These are phyloP conservation scores for Actinostola sp. DNA, from an alignment of 92 coral and sea anemone species.

Conservation along the genomic window DNA sequence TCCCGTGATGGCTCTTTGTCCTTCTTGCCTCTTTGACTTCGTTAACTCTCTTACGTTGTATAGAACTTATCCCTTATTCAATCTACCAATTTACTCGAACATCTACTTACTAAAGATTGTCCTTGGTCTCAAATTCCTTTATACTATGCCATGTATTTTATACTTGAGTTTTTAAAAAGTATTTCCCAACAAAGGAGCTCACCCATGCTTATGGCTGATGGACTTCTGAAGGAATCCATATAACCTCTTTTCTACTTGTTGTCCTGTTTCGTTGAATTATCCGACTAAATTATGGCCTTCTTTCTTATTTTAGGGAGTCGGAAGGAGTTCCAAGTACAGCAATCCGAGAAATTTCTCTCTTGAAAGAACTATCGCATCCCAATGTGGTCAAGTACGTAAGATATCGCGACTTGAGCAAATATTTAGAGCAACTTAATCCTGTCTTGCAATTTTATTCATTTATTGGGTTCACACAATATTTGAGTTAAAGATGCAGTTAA, in stretches of 20 bases:
- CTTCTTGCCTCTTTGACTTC: constrained; percentile 5
- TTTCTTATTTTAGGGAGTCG: constrained; percentile 74
- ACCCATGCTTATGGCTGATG: constrained; percentile 1
- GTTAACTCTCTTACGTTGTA: background rate
- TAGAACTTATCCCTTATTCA: no score
- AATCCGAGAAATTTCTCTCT: constrained; percentile 94
- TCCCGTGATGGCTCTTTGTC: constrained; percentile 20
- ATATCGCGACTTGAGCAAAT: constrained; percentile 6
- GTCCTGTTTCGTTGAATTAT: background rate
- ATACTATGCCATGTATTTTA: no score
- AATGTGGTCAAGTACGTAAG: constrained; percentile 88
- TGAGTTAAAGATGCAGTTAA: no score
- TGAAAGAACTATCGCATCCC: constrained; percentile 95
- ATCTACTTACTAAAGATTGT: no score
- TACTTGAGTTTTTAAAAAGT: background rate
- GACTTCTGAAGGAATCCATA: background rate
- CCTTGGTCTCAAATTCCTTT: no score
- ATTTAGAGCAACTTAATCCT: constrained; percentile 16
- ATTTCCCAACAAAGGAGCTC: background rate
- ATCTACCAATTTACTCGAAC: no score
- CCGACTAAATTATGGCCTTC: background rate
- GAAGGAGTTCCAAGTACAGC: constrained; percentile 99
- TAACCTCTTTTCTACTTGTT: background rate
- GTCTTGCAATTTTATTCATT: background rate
- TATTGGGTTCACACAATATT: background rate